Conservation (phyloP, 2,888 invertebrate species). For the Syrphus vitripennis region DNA sequence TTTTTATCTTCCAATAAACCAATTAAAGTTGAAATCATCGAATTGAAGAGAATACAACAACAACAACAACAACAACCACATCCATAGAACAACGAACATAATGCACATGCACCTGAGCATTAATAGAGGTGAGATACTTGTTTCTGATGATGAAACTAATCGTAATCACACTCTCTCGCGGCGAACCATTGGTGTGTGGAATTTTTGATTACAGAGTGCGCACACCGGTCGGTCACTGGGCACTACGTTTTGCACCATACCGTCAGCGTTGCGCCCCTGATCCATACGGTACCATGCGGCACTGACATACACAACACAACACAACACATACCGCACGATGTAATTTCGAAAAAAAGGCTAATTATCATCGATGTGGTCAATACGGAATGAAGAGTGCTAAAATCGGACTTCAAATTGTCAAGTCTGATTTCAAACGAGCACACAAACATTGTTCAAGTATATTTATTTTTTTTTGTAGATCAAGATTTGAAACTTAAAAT, state of each 20-base stretch:
- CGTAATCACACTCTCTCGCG: conserved; percentile 65
- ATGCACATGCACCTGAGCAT: conserved; percentile 62
- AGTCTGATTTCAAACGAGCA: conserved; percentile 41
- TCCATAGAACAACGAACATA: background rate
- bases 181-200: conserved; percentile 43
- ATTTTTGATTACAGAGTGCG: conserved; percentile 64
- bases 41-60: conserved; percentile 14
- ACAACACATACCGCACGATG: conserved; percentile 7
- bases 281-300: background rate
- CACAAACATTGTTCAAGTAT: background rate
- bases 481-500: background rate
- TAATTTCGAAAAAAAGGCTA: conserved; percentile 62
- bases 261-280: background rate
- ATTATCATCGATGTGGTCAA: conserved; percentile 66
- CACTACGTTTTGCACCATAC: background rate
- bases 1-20: conserved; percentile 47
- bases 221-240: background rate
- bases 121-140: conserved; percentile 68
- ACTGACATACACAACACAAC: background rate
- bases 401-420: conserved; percentile 62
- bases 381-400: conserved; percentile 57
- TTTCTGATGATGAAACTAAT: conserved; percentile 68
- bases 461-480: conserved; percentile 6
- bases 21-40: conserved; percentile 64
- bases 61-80: background rate